A percentile compares a stretch with the other conserved stretches of the same genome.
phyloP scores from a whole-genome alignment of 2,113 vertebrate genomes.

The Galeopterus variegatus region DNA sequence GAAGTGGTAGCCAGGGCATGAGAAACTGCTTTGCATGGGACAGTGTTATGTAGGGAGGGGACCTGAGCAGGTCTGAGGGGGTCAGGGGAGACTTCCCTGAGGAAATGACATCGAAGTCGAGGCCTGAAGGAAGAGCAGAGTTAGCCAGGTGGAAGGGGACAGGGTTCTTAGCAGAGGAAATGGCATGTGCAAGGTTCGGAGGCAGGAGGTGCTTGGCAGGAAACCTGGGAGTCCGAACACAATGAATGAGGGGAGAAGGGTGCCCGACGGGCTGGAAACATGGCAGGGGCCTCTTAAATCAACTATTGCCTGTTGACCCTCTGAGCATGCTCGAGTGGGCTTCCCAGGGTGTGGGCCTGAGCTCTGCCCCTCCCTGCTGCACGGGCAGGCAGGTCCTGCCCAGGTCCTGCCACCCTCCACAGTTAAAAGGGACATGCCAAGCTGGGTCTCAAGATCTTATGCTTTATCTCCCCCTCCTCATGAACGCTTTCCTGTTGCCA shows the following conservation, averaged over 20 bases:
- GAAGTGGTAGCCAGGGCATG: not conserved
- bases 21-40: not conserved
- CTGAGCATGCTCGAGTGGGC: not conserved
- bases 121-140: not conserved
- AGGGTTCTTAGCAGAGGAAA: not conserved
- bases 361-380: no score
- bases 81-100: not conserved
- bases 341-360: not conserved
- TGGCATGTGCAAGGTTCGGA: not conserved
- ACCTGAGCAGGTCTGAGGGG: not conserved
- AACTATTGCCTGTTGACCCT: no score
- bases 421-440: not conserved
- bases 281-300: not conserved
- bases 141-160: not conserved
- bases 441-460: not conserved
- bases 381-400: fast-evolving
- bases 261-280: no score
- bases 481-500: not conserved
- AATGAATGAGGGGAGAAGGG: not conserved
- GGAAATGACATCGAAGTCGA: not conserved
- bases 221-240: not conserved
- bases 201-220: not conserved
- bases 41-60: not conserved
- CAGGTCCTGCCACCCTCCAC: not conserved
- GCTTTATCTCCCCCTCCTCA: not conserved